phyloP scores from a whole-genome alignment of 2,888 invertebrate species.

The Phyllotreta striolata region DNA sequence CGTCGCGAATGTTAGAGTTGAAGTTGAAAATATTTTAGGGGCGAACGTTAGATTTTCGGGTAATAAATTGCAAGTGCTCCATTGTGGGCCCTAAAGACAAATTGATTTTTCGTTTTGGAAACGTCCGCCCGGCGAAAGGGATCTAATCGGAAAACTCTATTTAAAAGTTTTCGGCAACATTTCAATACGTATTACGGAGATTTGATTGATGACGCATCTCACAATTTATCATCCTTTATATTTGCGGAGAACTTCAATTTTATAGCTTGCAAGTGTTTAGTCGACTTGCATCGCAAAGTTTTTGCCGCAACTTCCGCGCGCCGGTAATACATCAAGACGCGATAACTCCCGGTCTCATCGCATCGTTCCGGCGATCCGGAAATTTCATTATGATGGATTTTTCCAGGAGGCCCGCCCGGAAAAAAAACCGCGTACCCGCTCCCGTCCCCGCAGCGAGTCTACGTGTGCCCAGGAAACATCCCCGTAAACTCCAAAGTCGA shows the following conservation, averaged over 20 bases:
- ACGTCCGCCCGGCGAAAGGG: conserved; percentile 5
- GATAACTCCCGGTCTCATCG: conserved; percentile 29
- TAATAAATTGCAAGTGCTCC: not conserved
- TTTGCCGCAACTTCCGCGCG: conserved; percentile 24
- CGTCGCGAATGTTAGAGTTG: too few species aligned
- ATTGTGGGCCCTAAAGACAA: conserved; percentile 9
- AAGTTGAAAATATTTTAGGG: not conserved
- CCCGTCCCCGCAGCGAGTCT: too few species aligned
- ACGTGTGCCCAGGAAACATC: too few species aligned
- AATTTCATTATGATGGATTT: conserved; percentile 29
- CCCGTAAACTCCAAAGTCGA: too few species aligned
- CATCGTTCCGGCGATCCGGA: conserved; percentile 25
- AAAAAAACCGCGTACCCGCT: too few species aligned
- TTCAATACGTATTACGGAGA: conserved; percentile 44
- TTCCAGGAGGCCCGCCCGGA: not conserved
- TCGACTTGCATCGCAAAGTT: conserved; percentile 31
- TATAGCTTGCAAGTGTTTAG: conserved; percentile 36
- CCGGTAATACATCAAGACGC: conserved; percentile 31
- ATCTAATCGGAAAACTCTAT: conserved; percentile 43
- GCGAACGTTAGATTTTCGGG: not conserved
- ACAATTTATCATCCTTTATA: conserved; percentile 48
- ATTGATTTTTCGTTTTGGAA: conserved; percentile 21
- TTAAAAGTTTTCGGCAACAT: conserved; percentile 45
- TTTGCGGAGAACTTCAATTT: conserved; percentile 44
- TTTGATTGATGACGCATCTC: conserved; percentile 48